Base-by-base conservation (phyloP, 2,797 vertebrate genomes). In the Falco cherrug region DNA sequence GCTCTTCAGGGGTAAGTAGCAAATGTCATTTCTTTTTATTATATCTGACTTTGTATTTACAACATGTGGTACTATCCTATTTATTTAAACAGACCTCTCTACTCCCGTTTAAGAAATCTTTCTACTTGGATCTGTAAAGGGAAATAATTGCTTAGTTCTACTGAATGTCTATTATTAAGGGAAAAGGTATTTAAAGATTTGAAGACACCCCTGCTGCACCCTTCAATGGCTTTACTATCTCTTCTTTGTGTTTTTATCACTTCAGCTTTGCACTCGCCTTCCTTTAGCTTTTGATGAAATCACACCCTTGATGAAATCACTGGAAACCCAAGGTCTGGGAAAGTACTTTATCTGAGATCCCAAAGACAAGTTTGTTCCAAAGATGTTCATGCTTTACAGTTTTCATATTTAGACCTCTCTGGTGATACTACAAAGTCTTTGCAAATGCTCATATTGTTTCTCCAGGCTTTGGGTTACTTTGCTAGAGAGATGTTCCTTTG, bases 271-370 rank as follows among this genome's bases (percentile, higher is more conserved):
- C 73, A 76, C 65, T 91, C 73, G 76, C 67, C 93, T 94, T 96
- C 82, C 76, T 92, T 81, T 31, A 91, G 84, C 87, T 96, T 95
- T 95, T 96, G 93, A 95, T 94, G 82, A 95, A 93, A 89, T 96
- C 89, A 85, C 75, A 45, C 90, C 84, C 90, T 92, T 90, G 80
- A 97, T 94, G 85, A 96, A 94, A 95, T 96, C 68, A 0, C 87
- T 85, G 57, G 41, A 86, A 93, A 94, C 84, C 17, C 8, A 90
- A 87, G 39, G 63, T 84, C 69, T 86, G 65, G 76, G 60, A 95
- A 86, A 96, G 79, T 87, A 61, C 76, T 90, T 96, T 88, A 86
- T 96, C 93, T 86, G 61, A 94, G 91, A 91, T 95, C 65, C 96
- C 87, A 88, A 84, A 93, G 94, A 95, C 83, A 93, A 96, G 91